Conservation (phyloP, 2,113 vertebrate genomes). For the Sapayoa aenigma region DNA sequence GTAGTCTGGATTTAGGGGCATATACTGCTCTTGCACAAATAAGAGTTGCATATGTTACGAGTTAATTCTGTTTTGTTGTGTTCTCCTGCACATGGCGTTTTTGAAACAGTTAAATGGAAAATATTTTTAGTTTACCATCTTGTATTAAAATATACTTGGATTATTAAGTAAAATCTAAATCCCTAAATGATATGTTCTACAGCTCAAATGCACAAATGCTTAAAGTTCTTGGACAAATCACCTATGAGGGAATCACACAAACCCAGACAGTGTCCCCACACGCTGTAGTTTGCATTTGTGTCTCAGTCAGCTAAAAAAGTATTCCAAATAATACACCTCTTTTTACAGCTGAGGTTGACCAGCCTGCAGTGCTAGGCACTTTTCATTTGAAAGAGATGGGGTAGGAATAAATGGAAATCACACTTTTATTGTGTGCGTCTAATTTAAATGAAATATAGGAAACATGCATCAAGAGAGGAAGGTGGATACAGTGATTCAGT, state of each 20-base stretch:
- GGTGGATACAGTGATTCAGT: background rate
- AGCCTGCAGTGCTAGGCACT: background rate
- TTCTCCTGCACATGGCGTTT: conserved; percentile 48
- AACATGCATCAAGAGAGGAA: background rate
- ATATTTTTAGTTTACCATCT: conserved; percentile 58
- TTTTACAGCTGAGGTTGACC: background rate
- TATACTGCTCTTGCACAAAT: conserved; percentile 47
- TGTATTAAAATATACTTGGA: conserved; percentile 50
- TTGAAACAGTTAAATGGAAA: conserved; percentile 64
- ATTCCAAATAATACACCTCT: background rate
- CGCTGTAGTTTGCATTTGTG: background rate
- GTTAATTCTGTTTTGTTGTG: conserved; percentile 64
- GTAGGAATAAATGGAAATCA: background rate
- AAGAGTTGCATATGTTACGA: conserved; percentile 60
- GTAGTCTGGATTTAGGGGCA: conserved; percentile 49
- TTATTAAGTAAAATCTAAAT: conserved; percentile 46
- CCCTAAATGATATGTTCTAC: background rate
- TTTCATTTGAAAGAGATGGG: background rate
- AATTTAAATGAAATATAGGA: background rate
- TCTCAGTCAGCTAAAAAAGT: conserved; percentile 10
- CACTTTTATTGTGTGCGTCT: background rate
- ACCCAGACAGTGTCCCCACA: background rate
- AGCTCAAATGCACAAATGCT: background rate
- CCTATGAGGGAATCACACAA: background rate
- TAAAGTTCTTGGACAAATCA: conserved; percentile 13